These are phyloP conservation scores for Mustela nigripes DNA, from an alignment of 2,113 vertebrate species.

Conservation along the genomic window DNA sequence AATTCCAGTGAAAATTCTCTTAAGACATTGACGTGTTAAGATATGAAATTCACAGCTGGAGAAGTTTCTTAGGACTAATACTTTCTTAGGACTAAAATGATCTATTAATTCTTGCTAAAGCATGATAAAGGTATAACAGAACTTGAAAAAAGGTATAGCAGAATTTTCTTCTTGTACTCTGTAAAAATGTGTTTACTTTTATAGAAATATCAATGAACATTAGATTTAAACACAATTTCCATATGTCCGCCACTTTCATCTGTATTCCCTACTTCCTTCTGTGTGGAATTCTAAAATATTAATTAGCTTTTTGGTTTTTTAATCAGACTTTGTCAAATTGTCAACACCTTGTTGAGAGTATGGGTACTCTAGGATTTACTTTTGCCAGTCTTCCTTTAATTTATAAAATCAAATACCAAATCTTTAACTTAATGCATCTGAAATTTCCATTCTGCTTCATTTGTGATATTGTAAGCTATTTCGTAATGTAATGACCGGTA, in stretches of 20 bases:
- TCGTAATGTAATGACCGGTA: background rate
- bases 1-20: conserved; percentile 7
- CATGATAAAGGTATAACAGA: background rate
- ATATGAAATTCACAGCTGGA: background rate
- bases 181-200: background rate
- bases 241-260: background rate
- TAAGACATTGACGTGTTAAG: background rate
- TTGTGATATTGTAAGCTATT: background rate
- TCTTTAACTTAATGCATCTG: background rate
- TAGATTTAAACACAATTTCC: conserved; percentile 27
- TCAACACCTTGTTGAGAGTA: background rate
- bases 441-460: conserved; percentile 6
- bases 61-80: conserved; percentile 3
- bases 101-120: background rate
- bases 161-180: conserved; percentile 30
- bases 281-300: conserved; percentile 21
- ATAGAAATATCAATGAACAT: conserved; percentile 31
- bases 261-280: background rate
- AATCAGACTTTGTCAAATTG: conserved; percentile 30
- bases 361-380: conserved; percentile 16
- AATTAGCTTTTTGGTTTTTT: background rate
- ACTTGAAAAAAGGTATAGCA: background rate
- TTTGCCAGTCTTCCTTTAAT: background rate
- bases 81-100: conserved; percentile 20
- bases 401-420: conserved; percentile 20